Percentiles rank a stretch among this genome's conserved stretches.
Conservation (phyloP, 2,113 vertebrate genomes). For the Synchiropus splendidus region DNA sequence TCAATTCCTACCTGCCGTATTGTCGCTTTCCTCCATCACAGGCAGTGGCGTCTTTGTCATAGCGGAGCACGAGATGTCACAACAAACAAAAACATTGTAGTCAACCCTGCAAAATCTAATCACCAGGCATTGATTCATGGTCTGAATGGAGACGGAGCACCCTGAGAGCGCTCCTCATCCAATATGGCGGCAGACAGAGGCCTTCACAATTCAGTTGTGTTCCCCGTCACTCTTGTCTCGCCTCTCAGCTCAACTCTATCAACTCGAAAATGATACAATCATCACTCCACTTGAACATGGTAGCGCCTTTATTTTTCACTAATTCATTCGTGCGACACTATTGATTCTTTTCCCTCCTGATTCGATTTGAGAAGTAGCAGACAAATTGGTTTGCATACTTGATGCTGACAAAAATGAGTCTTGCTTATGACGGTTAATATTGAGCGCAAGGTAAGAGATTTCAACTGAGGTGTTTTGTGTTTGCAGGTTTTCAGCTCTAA, state of each 20-base stretch:
- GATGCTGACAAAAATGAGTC: constrained; percentile 10
- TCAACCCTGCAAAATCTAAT: constrained; percentile 79
- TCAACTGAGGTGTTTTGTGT: too few species aligned
- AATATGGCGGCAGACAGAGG: constrained; percentile 50
- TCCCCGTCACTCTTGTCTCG: constrained; percentile 44
- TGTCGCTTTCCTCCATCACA: constrained; percentile 70
- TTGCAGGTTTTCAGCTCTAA: too few species aligned
- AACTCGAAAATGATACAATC: constrained; percentile 47
- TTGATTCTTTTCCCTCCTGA: constrained; percentile 11
- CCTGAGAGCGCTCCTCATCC: constrained; percentile 58
- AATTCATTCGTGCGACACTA: constrained; percentile 32
- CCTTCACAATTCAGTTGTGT: constrained; percentile 45
- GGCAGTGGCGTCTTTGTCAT: constrained; percentile 84
- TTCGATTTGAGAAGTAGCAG: constrained; percentile 13
- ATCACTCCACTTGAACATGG: constrained; percentile 39
- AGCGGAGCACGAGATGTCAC: constrained; percentile 81
- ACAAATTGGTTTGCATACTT: constrained; percentile 27
- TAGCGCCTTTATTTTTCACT: constrained; percentile 29
- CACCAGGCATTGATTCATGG: constrained; percentile 87
- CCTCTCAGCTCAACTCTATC: constrained; percentile 41
- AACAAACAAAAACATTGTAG: constrained; percentile 66
- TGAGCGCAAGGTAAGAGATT: too few species aligned
- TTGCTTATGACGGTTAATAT: constrained; percentile 3
- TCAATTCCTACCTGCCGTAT: constrained; percentile 57
- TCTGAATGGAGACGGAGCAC: constrained; percentile 75